Base-by-base conservation (phyloP, 1,140 invertebrate species). In the Chrysopa pallens region DNA sequence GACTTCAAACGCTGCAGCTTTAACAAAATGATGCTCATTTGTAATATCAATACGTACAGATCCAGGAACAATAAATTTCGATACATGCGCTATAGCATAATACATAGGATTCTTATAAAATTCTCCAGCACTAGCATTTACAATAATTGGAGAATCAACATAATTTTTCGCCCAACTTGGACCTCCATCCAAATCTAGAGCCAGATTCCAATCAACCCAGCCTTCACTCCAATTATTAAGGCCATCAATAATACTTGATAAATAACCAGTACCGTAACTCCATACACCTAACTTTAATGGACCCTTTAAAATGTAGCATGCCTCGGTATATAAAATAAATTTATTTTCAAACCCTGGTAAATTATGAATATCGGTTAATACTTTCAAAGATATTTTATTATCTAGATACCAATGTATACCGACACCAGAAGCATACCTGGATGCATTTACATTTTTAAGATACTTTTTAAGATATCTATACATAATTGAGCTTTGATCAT, bases 341-440 rank as follows among this genome's bases (percentile, higher is more conserved):
- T 82, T 77, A 31, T 82, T 64, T 0, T 84, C 80, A 55, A 73
- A 72, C 6, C 60, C 50, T 8, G 64, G 17, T 23, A 23, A 23
- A 23, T 23, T 48, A 51, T 76, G 73, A 3, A 69, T 69, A 6
- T 55, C 36, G 28, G 70, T 61, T 1, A 90, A 52, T 1, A 73
- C 42, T 5, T 46, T 42, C 0, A 71, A 49, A 0, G 72, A 62
- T 8, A 70, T 54, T 1, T 74, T 15, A 0, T 52, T 51, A 59
- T 89, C 79, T 37, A 53, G 67, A 54, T 80, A 92, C 78, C 80
- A 92, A 57, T 92, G 88, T 2, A 88, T 68, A 1, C 67, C 85
- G 5, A 89, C 64, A n/a, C 85, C 87, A 54, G 78, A 72, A n/a
- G 88, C 63, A 56, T 81, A 90, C n/a, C 76, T 54, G 17, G 69